Percentiles rank a stretch among this genome's conserved stretches.
Evolutionary conservation across 2,888 invertebrate genomes (phyloP).

Genomic region (Catonia carolina): DNA sequence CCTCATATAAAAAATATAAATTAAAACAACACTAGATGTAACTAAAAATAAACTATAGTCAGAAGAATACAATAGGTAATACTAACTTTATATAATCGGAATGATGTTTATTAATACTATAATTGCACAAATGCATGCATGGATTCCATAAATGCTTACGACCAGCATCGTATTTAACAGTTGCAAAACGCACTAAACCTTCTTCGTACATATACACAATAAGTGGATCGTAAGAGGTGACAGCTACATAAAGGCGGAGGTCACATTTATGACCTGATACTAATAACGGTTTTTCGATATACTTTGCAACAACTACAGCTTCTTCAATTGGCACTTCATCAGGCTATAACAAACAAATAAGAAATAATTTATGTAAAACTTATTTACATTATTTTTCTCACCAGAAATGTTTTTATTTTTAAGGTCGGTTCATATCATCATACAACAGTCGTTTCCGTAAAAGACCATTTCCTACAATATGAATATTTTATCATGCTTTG

Average conservation of each 20-base stretch:
- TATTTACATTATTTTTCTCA: no score
- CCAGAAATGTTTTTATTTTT: no score
- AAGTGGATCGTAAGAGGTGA: slow-evolving; percentile 91
- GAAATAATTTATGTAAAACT: not conserved
- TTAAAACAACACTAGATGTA: no score
- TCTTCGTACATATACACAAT: slow-evolving; percentile 94
- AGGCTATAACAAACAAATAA: slow-evolving; percentile 61
- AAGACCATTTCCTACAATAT: no score
- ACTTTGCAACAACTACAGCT: slow-evolving; percentile 83
- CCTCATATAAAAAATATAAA: no score
- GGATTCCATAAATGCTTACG: slow-evolving; percentile 92
- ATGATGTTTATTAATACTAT: slow-evolving; percentile 96
- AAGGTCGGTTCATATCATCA: no score
- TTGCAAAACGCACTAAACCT: slow-evolving; percentile 90
- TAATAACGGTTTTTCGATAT: slow-evolving; percentile 76
- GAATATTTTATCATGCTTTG: no score
- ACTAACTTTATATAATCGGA: slow-evolving; percentile 90
- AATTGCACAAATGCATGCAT: slow-evolving; percentile 97
- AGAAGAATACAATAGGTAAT: not conserved
- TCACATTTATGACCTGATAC: slow-evolving; percentile 96
- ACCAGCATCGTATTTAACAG: slow-evolving; percentile 86
- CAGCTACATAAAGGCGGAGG: slow-evolving; percentile 86
- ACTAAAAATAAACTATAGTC: not conserved
- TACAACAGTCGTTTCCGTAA: no score
- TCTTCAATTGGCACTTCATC: slow-evolving; percentile 88